phyloP scores from a whole-genome alignment of 2,797 vertebrate genomes.

The Sphenodon punctatus region DNA sequence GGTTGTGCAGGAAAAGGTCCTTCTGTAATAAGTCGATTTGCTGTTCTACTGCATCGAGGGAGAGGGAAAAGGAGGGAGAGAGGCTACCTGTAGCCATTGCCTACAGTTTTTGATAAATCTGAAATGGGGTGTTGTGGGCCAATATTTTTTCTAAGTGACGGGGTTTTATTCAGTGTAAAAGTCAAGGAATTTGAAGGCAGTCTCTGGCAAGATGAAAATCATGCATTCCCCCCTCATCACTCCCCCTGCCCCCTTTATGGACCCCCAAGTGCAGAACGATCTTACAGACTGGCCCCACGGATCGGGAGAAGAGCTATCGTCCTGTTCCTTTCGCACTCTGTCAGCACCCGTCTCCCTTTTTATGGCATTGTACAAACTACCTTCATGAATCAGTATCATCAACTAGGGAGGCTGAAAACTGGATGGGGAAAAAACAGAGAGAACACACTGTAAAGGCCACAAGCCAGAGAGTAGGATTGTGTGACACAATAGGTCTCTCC shows the following conservation, averaged over 20 bases:
- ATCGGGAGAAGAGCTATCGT: neutral
- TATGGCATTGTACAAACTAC: too few species aligned
- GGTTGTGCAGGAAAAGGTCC: neutral
- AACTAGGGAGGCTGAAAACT: constrained; percentile 7
- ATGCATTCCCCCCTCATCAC: neutral
- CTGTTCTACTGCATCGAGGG: neutral
- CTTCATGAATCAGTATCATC: neutral
- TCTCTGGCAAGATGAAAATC: neutral
- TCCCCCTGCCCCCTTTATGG: neutral
- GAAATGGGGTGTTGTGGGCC: neutral
- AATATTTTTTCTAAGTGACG: neutral
- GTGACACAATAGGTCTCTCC: constrained; percentile 26
- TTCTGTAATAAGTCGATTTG: neutral
- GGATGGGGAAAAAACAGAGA: constrained; percentile 13
- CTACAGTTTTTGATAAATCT: neutral
- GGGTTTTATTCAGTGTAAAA: neutral
- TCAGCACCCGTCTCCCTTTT: neutral
- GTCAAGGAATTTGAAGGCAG: neutral
- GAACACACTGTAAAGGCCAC: constrained; percentile 6
- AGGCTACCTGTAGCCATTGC: neutral
- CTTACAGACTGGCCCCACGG: neutral
- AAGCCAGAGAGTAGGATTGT: constrained; percentile 20
- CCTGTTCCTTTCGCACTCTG: neutral
- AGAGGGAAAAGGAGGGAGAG: neutral
- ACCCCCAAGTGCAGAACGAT: neutral